Percentiles rank a stretch among this genome's conserved stretches.
phyloP scores from a whole-genome alignment of 2,113 vertebrate genomes.

The Catharus minimus region DNA sequence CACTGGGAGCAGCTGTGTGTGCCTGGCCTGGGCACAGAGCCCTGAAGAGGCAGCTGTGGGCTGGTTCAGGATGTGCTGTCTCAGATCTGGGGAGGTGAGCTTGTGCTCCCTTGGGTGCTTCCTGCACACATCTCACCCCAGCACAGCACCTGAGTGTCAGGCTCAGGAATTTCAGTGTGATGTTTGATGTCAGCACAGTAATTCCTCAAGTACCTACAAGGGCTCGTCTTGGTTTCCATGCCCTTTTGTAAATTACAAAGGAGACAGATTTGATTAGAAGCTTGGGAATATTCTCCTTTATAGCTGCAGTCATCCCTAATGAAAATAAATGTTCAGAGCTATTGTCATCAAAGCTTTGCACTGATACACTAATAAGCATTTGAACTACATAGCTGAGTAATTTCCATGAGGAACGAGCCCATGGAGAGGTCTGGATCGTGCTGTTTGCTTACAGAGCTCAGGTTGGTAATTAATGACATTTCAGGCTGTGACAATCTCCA shows the following conservation, averaged over 20 bases:
- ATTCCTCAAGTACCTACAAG: background rate
- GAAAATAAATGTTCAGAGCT: background rate
- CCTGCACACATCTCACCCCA: background rate
- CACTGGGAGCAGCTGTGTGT: background rate
- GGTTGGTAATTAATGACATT: conserved; percentile 3
- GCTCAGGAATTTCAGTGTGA: background rate
- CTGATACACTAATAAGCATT: conserved; percentile 14
- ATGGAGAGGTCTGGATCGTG: background rate
- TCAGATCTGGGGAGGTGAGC: background rate
- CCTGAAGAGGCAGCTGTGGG: background rate
- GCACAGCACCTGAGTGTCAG: background rate
- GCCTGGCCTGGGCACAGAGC: background rate
- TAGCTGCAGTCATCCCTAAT: background rate
- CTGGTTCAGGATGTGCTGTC: accelerated
- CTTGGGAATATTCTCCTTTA: background rate
- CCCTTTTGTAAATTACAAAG: background rate
- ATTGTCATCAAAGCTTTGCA: conserved; percentile 12
- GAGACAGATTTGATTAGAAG: background rate
- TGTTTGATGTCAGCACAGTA: background rate
- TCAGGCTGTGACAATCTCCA: background rate
- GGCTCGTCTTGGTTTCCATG: background rate
- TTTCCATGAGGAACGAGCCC: background rate
- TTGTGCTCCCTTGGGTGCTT: background rate
- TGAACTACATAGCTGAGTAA: background rate
- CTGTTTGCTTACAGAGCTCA: background rate